Evolutionary conservation across 2,113 vertebrate genomes (phyloP).

Genomic region (Mirza zaza): DNA sequence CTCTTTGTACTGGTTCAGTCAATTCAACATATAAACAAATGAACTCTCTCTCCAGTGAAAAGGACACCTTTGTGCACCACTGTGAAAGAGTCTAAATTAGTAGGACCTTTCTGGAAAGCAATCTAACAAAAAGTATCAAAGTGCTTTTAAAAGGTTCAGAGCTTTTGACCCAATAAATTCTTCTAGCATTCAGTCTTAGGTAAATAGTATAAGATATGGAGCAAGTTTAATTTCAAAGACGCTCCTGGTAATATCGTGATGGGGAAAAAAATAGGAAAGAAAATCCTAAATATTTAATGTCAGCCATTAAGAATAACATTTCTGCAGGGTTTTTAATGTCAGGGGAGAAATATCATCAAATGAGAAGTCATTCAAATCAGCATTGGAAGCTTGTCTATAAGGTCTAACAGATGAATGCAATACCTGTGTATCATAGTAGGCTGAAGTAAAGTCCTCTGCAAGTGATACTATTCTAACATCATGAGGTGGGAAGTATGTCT

Average conservation of each 20-base stretch:
- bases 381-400: background rate
- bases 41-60: background rate
- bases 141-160: background rate
- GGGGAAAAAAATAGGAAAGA: background rate
- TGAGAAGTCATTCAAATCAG: background rate
- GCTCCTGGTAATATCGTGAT: background rate
- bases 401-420: background rate
- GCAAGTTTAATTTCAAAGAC: background rate
- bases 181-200: background rate
- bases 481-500: background rate
- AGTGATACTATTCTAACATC: background rate
- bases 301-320: background rate
- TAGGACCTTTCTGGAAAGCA: background rate
- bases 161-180: background rate
- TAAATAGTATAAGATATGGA: background rate
- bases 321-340: background rate
- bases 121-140: background rate
- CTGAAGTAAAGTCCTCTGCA: background rate
- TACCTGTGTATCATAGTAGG: fast-evolving
- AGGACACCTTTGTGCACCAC: background rate
- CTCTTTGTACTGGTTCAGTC: background rate
- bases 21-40: background rate
- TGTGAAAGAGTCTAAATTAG: background rate
- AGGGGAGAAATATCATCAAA: background rate
- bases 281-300: background rate